Evolutionary conservation across 2,797 vertebrate species (phyloP), one percentile per base, ranked within the genome.

Genomic region (Bradypus variegatus): DNA sequence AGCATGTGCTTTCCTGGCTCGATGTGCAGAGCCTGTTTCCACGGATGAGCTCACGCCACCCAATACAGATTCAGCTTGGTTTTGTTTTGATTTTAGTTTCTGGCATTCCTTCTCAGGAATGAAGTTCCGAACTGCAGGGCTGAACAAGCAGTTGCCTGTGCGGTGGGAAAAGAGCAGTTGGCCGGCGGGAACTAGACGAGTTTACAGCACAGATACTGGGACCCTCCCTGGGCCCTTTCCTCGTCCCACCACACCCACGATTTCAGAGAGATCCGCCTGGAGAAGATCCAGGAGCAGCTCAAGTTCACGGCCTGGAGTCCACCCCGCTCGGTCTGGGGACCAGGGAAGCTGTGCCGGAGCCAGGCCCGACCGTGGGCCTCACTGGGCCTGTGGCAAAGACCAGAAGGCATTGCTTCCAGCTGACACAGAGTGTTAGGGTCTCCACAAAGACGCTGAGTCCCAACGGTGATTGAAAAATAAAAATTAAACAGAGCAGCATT

Each of bases 41-140:
- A 0, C 38, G 13, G 45, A 25, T 25, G 62, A 77, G 48, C 77
- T 93, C 69, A 36, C 16, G 50, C 67, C 73, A 50, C 13, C 62
- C 45, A 48, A 29, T 25, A 16, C 41, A 85, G 73, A 84, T 75
- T 75, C 29, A 5, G 18, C 21, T 89, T 50, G 21, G 21, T 84
- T 87, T 83, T 29, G 41, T 78, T 85, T 93, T 91, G 55, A 70
- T 70, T 89, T 95, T 78, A 83, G 55, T 72, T 94, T 92, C 85
- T 95, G 75, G 36, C 89, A 64, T 95, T 92, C 80, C 82, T 95
- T 75, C 70, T 65, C 8, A 65, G 81, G 29, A 36, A 21, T 41
- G 12, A 83, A 38, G 78, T 79, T 85, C 33, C 53, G 60, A 11
- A 69, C 36, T 62, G 3, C 18, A 53, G 18, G 16, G 65, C 38